Conservation (phyloP, 92 coral and sea anemone genomes). For the Anthopleura xanthogrammica region DNA sequence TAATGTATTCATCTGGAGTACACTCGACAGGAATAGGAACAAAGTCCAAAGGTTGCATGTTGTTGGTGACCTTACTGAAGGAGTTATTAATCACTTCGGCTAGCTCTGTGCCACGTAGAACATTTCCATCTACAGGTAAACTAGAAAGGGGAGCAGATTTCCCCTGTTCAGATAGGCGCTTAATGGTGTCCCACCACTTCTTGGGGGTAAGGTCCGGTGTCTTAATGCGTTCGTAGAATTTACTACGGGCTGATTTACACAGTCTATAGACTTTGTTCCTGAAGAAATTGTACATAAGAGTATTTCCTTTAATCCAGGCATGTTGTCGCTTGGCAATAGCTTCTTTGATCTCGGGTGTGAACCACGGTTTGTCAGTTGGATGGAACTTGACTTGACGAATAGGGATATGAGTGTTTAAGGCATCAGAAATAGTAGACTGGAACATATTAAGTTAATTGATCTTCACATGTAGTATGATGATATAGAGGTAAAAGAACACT, state of each 20-base stretch:
- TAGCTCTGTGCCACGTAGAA: slow-evolving; percentile 26
- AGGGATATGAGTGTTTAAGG: too few species aligned
- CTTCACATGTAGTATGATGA: neutral
- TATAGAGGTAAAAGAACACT: slow-evolving; percentile 6
- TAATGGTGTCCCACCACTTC: slow-evolving; percentile 53
- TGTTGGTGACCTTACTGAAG: slow-evolving; percentile 31
- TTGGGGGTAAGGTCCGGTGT: slow-evolving; percentile 25
- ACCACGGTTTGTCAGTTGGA: slow-evolving; percentile 53
- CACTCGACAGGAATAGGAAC: neutral
- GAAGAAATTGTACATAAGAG: neutral
- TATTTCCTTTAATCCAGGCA: slow-evolving; percentile 46
- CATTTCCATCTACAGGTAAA: slow-evolving; percentile 6
- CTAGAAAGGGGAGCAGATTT: slow-evolving; percentile 2
- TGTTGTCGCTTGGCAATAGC: slow-evolving; percentile 39
- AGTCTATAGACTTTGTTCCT: slow-evolving; percentile 35
- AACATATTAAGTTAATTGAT: neutral
- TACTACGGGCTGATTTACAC: slow-evolving; percentile 31
- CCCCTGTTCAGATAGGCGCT: slow-evolving; percentile 34
- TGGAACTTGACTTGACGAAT: slow-evolving; percentile 41
- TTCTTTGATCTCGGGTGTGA: slow-evolving; percentile 48
- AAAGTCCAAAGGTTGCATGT: slow-evolving; percentile 19
- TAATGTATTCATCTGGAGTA: neutral
- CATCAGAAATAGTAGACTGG: neutral
- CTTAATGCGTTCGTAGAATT: neutral
- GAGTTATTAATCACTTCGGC: slow-evolving; percentile 29